These are phyloP conservation scores for Odontothrips loti DNA, from an alignment of 2,888 invertebrate genomes.

Conservation along the genomic window DNA sequence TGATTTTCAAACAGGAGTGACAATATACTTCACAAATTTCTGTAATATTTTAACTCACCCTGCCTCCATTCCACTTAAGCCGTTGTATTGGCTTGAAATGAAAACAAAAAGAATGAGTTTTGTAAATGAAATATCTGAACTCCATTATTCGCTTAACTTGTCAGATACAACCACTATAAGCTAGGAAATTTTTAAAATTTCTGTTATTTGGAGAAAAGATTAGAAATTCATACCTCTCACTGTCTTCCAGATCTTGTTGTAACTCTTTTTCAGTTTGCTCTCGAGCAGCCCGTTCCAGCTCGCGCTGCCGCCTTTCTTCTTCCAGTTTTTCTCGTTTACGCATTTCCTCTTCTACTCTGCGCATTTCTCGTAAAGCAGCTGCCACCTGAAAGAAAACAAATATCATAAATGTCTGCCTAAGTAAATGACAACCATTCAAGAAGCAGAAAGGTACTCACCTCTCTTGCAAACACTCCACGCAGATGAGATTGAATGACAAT, in stretches of 20 bases:
- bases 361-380: constrained; percentile 79
- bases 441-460: constrained; percentile 50
- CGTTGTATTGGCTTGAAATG: constrained; percentile 52
- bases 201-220: background rate
- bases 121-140: constrained; percentile 32
- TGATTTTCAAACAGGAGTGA: too few relatives aligned
- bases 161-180: too few relatives aligned
- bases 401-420: background rate
- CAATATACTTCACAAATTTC: constrained; percentile 2
- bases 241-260: constrained; percentile 57
- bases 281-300: constrained; percentile 44
- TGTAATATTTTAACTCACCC: constrained; percentile 46
- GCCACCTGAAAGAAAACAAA: constrained; percentile 54
- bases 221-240: constrained; percentile 53
- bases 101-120: constrained; percentile 37
- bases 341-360: constrained; percentile 80
- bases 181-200: too few relatives aligned
- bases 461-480: constrained; percentile 84
- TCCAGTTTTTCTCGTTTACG: constrained; percentile 69
- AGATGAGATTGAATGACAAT: constrained; percentile 81
- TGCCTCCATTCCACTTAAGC: constrained; percentile 52
- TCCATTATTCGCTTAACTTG: background rate
- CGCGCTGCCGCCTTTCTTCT: constrained; percentile 58
- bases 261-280: constrained; percentile 41
- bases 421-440: background rate